Base-by-base conservation (phyloP, 2,888 invertebrate species). In the Mythimna ferrago region DNA sequence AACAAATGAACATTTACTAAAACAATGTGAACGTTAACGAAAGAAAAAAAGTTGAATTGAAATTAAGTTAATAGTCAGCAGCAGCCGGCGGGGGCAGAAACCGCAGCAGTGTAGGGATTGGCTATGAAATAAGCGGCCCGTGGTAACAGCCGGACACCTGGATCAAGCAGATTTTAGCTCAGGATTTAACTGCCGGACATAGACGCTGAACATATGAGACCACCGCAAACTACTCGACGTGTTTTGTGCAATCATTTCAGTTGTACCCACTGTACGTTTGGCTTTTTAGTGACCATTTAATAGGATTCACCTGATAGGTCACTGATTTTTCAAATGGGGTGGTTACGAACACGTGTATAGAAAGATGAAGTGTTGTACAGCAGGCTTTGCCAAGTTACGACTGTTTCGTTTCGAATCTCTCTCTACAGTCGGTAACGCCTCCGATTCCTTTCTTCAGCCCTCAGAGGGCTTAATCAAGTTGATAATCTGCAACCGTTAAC, bases 21-120 rank as follows among this genome's bases (percentile, higher is more conserved):
- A 89, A 90, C 89, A 92, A 91, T 91, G 87, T 84, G 85, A 83
- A 81, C 87, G 89, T 88, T 93, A 92, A 92, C 88, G 91, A 92
- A 91, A 93, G 91, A 92, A 93, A 92, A 44, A 93, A 92, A 88
- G 89, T 90, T 87, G 89, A 89, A 90, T 90, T 89, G 88, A 90
- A 93, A 93, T 93, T 93, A 94, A 93, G 92, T 93, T 92, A 93
- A 93, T 92, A 93, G 92, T 92, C 92, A 91, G 92, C 88, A 90
- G 90, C 90, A 90, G 89, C 88, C 88, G 90, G 87, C 88, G 89
- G 87, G 87, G 88, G 88, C 85, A 87, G 89, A 90, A 91, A 92
- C 93, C 93, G 89, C 93, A 90, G 88, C 87, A 88, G 84, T 72
- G 76, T 87, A 86, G 87, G 84, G 70, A 56, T 77, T 69, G 88